phyloP scores from a whole-genome alignment of 37 sponge, comb jelly and placozoan species.

The Agelas oroides region DNA sequence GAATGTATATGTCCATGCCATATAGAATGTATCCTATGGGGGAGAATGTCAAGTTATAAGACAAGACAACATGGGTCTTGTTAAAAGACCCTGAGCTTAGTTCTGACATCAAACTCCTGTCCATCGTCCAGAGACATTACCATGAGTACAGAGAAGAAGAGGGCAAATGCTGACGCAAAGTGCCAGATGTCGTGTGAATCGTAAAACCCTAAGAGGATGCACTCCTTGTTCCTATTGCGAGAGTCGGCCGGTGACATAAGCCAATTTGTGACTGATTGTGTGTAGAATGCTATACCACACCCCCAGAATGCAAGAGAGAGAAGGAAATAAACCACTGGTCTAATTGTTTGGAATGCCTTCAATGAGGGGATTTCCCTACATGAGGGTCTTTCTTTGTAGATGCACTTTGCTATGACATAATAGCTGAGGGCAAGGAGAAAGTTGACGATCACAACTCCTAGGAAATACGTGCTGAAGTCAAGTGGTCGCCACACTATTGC shows the following conservation, averaged over 20 bases:
- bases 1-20: no score
- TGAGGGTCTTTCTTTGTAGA: conserved; percentile 20
- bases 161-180: conserved; percentile 85
- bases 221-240: conserved; percentile 68
- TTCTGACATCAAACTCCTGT: no score
- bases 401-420: conserved; percentile 43
- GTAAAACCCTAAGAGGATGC: conserved; percentile 80
- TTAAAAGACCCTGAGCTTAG: no score
- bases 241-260: conserved; percentile 69
- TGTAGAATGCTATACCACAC: conserved; percentile 25
- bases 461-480: conserved; percentile 63
- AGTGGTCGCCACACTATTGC: conserved; percentile 1
- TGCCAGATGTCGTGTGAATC: conserved; percentile 96
- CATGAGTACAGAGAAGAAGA: conserved; percentile 91
- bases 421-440: conserved; percentile 33
- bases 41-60: no score
- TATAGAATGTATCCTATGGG: no score
- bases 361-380: no score
- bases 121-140: no score
- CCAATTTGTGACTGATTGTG: conserved; percentile 1
- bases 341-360: no score
- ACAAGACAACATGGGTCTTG: no score
- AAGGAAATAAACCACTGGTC: conserved; percentile 36
- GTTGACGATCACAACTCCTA: conserved; percentile 48
- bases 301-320: conserved; percentile 37